Evolutionary conservation across 2,888 invertebrate species (phyloP).

Genomic region (Galerucella nymphaeae): DNA sequence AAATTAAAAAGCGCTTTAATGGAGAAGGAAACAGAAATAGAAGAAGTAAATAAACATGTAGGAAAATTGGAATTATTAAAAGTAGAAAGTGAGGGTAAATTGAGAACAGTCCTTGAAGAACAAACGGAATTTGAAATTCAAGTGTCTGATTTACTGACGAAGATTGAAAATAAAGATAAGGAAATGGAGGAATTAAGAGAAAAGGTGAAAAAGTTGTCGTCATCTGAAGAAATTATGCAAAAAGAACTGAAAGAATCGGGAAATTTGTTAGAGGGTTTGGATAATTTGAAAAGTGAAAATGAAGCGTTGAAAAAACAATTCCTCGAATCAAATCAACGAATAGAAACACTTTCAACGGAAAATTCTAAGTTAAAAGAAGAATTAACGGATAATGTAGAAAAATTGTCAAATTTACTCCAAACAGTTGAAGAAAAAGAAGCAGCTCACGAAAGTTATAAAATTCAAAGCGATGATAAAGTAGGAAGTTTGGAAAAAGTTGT

Average conservation of each 20-base stretch:
- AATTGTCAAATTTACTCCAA: slow-evolving; percentile 54
- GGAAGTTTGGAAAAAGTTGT: slow-evolving; percentile 47
- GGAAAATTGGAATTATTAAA: slow-evolving; percentile 46
- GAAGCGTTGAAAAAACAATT: slow-evolving; percentile 41
- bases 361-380: slow-evolving; percentile 63
- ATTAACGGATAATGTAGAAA: slow-evolving; percentile 48
- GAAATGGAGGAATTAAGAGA: slow-evolving; percentile 47
- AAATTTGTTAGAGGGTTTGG: slow-evolving; percentile 42
- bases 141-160: slow-evolving; percentile 44
- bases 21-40: slow-evolving; percentile 44
- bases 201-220: slow-evolving; percentile 61
- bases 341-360: slow-evolving; percentile 54
- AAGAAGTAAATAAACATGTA: slow-evolving; percentile 31
- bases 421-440: slow-evolving; percentile 54
- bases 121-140: slow-evolving; percentile 47
- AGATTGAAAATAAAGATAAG: slow-evolving; percentile 46
- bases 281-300: slow-evolving; percentile 37
- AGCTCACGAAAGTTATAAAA: slow-evolving; percentile 47
- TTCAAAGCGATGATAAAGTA: slow-evolving; percentile 52
- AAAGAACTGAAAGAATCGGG: slow-evolving; percentile 20
- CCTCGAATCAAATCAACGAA: slow-evolving; percentile 38
- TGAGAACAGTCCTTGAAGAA: slow-evolving; percentile 42
- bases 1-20: slow-evolving; percentile 53
- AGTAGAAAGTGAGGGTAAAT: slow-evolving; percentile 41
- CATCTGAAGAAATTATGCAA: slow-evolving; percentile 31